Base-by-base conservation (phyloP, 2,797 vertebrate species). In the Miichthys miiuy region DNA sequence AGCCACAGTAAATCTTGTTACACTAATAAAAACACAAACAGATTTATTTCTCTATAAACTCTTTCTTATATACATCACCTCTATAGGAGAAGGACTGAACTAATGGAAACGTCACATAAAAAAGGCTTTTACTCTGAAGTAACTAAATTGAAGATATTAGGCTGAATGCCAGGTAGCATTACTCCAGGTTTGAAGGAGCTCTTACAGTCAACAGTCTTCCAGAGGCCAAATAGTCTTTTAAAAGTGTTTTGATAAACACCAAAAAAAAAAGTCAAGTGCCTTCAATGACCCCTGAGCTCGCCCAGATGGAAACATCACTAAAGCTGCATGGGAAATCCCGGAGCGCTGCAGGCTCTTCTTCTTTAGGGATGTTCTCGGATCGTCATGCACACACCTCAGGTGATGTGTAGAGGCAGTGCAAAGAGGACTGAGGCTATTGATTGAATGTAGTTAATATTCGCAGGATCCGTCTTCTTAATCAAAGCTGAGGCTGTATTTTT, bases 1-100 rank as follows among this genome's bases (percentile, higher is more conserved):
- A 76, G 65, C 75, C 30, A 13, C 18, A 55, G 77, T 77, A 83
- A 77, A 83, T 83, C 75, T 44, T 58, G 44, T 51, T 80, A 17
- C n/a, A 48, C n/a, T 21, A 21, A 38, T 71, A 72, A 72, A 83
- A 74, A 64, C 42, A 71, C 47, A 55, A 68, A 23, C 25, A 42
- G 81, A 80, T 76, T 76, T 73, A 86, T 84, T 68, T 65, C 62
- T 74, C 54, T 60, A 65, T 79, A 83, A 57, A 75, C 1, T 41
- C n/a, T 1, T 56, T 68, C 48, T 57, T 48, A 17, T 42, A 30
- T 14, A 55, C 7, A 16, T 25, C 14, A 6, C 16, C 51, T 25
- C 21, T 18, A 20, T 48, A 16, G 44, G 6, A 30, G 54, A 12
- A 38, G 38, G 63, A 51, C 23, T 30, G 41, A 75, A 63, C 25